Evolutionary conservation across 2,797 vertebrate species (phyloP), one percentile per base, ranked within the genome.

Genomic region (Rhinoraja longicauda): DNA sequence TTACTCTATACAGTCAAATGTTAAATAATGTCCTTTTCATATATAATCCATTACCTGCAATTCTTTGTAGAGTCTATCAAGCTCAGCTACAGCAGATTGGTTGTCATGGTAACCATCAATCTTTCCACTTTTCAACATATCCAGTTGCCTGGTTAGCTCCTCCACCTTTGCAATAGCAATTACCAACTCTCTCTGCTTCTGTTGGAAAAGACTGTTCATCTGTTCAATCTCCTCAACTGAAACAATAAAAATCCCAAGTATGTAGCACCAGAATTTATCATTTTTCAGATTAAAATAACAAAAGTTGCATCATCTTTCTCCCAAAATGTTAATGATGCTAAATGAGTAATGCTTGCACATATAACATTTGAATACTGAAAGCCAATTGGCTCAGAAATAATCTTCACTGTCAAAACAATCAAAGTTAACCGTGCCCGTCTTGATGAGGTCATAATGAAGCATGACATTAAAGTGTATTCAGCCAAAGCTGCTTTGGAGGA

Each of bases 141-240:
- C 98, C 94, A 99, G 96, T 95, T 99, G 98, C 93, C 97, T 96
- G 72, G 97, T 98, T 91, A 99, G 97, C 93, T 98, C 98, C 94
- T 99, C 98, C 67, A 99, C 98, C 94, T 98, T 96, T 0, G 97
- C 96, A 94, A 97, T 97, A 0, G 98, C 98, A 93, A 97, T 95
- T 94, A 98, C 96, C 93, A 99, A 96, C 96, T 99, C 98, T 93
- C 97, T 96, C 96, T 99, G 98, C 95, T 99, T 99, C 94, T 98
- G 98, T 96, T 98, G 98, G 96, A 99, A 98, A 95, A 99, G 94
- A 57, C 97, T 96, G 93, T 96, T 98, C 98, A 99, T 98, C 96
- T 98, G 98, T 94, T 98, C 98, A 29, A 99, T 98, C 96, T 99
- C 99, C 94, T 99, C 98, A 97, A 98, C 98, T 99, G 94, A 32